These are phyloP conservation scores for Cyclura pinguis DNA, from an alignment of 2,797 vertebrate genomes.

Conservation along the genomic window DNA sequence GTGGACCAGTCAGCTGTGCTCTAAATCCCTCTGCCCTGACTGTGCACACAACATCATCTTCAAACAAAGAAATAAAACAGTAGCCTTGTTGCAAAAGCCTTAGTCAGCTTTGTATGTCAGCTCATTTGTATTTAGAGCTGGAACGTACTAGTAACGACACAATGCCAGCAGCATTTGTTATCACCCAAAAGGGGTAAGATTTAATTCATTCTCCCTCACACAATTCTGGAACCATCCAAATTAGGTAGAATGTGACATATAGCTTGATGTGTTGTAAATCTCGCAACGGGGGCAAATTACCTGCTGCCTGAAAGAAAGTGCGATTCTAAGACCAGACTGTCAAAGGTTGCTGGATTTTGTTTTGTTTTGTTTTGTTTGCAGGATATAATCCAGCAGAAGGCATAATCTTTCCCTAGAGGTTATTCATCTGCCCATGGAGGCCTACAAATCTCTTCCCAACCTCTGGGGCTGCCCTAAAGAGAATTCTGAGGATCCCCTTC, in stretches of 20 bases:
- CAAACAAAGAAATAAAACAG: conserved; percentile 62
- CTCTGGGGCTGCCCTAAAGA: background rate
- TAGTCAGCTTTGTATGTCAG: conserved; percentile 57
- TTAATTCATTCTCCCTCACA: background rate
- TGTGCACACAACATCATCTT: background rate
- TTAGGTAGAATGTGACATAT: background rate
- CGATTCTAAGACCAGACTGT: background rate
- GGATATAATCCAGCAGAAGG: too few species aligned
- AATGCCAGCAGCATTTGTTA: conserved; percentile 48
- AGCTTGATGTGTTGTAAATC: background rate
- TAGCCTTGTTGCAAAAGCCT: conserved; percentile 47
- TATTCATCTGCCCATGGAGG: background rate
- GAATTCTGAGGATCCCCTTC: background rate
- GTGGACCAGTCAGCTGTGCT: conserved; percentile 54
- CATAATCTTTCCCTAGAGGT: background rate
- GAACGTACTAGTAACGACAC: conserved; percentile 65
- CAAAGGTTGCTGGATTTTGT: background rate
- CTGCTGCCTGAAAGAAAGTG: background rate
- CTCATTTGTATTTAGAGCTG: conserved; percentile 56
- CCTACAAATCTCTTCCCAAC: background rate
- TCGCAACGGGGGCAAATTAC: background rate
- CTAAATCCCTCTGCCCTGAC: conserved; percentile 60
- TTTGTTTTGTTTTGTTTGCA: background rate
- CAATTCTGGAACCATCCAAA: background rate
- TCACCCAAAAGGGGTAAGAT: background rate